Evolutionary conservation across 2,888 invertebrate genomes (phyloP).

Genomic region (Hylaea fasciaria): DNA sequence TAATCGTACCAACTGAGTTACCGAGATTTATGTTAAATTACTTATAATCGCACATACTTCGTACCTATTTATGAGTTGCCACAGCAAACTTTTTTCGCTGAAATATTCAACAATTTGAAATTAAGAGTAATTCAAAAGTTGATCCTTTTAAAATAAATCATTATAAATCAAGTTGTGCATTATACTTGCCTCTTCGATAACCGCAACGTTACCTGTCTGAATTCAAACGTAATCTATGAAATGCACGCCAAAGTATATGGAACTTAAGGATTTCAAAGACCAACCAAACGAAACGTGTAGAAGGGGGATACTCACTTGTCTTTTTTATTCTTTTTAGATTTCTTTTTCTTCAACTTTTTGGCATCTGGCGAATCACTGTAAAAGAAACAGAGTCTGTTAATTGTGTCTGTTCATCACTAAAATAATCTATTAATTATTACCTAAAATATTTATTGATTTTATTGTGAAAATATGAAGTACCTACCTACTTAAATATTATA

Average conservation of each 20-base stretch:
- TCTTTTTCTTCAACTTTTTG: conserved; percentile 91
- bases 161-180: conserved; percentile 17
- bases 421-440: no score
- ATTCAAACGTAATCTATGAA: conserved; percentile 68
- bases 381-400: conserved; percentile 41
- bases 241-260: conserved; percentile 41
- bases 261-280: conserved; percentile 30
- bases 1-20: no score
- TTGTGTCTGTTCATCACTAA: no score
- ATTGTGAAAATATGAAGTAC: no score
- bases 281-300: conserved; percentile 34
- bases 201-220: conserved; percentile 76
- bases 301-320: conserved; percentile 86
- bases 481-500: no score
- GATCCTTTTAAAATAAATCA: conserved; percentile 12
- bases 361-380: conserved; percentile 89
- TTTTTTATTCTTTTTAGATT: conserved; percentile 90
- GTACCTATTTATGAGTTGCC: conserved; percentile 78
- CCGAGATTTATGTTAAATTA: background rate
- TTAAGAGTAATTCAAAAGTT: no score
- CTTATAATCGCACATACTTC: conserved; percentile 24
- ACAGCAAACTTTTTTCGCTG: conserved; percentile 79
- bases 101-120: conserved; percentile 53
- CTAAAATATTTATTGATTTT: no score
- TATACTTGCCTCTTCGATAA: conserved; percentile 78